These are phyloP conservation scores for Pangasius djambal DNA, from an alignment of 2,797 vertebrate species.

Conservation along the genomic window DNA sequence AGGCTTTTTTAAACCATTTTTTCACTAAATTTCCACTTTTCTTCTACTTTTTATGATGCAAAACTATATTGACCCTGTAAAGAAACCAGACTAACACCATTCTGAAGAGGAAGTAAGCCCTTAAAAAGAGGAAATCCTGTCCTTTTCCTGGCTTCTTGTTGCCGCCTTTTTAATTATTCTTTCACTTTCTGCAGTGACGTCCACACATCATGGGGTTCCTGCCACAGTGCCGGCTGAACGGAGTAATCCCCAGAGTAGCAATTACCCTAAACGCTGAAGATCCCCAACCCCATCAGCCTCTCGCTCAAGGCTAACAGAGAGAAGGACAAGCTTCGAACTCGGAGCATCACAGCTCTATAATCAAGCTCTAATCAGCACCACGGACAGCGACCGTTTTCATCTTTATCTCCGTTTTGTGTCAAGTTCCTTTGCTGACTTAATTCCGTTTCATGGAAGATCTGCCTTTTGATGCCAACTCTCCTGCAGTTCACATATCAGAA, in stretches of 20 bases:
- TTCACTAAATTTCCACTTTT: not conserved
- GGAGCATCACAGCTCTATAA: constrained; percentile 20
- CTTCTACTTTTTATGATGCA: constrained; percentile 3
- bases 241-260: constrained; percentile 39
- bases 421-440: not conserved
- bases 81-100: not conserved
- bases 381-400: constrained; percentile 20
- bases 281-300: constrained; percentile 24
- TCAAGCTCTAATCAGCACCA: constrained; percentile 46
- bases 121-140: not conserved
- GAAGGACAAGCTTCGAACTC: constrained; percentile 5
- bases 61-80: not conserved
- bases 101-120: not conserved
- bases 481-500: not conserved
- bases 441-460: not conserved
- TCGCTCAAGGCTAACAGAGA: constrained; percentile 26
- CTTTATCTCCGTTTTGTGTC: not conserved
- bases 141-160: not conserved
- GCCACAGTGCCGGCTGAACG: constrained; percentile 27
- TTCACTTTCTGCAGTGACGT: constrained; percentile 20
- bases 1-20: not conserved
- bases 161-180: not conserved
- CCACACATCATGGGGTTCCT: constrained; percentile 10
- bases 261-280: constrained; percentile 49
- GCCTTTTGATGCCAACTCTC: not conserved